Evolutionary conservation across 2,888 invertebrate species (phyloP).

Genomic region (Trichogramma evanescens): DNA sequence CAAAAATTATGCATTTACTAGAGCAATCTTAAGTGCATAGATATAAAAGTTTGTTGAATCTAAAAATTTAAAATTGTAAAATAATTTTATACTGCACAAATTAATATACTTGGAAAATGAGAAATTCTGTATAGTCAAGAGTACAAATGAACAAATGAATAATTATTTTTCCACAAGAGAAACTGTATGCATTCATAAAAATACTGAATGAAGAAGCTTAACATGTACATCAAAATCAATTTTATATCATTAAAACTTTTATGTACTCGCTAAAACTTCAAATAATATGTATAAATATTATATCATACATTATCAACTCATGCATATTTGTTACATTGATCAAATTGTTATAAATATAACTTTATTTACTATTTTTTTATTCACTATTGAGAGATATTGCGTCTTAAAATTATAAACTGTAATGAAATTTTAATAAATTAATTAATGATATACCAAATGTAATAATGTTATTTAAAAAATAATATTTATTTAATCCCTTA

Average conservation of each 20-base stretch:
- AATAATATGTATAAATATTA: background rate
- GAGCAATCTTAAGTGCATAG: no score
- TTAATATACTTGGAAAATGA: no score
- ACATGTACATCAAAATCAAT: background rate
- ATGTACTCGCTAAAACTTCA: background rate
- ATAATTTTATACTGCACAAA: no score
- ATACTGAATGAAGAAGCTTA: no score
- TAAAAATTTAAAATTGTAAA: no score
- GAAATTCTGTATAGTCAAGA: no score
- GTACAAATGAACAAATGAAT: no score
- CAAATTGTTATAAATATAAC: background rate
- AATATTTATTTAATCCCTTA: background rate
- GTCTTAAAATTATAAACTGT: background rate
- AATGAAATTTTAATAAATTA: background rate
- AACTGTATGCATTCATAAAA: no score
- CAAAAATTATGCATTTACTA: no score
- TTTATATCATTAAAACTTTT: background rate
- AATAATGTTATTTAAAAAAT: slow-evolving; percentile 12
- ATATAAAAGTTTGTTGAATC: no score
- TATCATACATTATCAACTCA: background rate
- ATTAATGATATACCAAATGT: slow-evolving; percentile 12
- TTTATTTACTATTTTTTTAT: background rate
- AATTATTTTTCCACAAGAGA: no score
- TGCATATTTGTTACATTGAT: background rate
- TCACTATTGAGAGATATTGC: background rate